Evolutionary conservation across 2,888 invertebrate species (phyloP), one percentile per base, ranked within the genome.

Genomic region (Neocrepidodera transversa): DNA sequence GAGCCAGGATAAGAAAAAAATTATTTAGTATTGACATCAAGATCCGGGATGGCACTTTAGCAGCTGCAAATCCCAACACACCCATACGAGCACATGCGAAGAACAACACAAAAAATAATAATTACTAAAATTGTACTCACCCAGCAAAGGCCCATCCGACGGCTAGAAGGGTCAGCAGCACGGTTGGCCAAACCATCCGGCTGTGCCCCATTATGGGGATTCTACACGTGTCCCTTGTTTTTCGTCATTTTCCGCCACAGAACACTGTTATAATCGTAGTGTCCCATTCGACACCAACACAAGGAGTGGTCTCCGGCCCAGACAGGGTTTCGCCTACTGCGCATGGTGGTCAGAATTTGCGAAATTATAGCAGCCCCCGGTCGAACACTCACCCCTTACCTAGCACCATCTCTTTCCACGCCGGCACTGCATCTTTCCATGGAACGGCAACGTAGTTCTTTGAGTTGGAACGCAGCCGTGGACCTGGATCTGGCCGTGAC

Each of bases 141-240:
- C 81, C 82, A 76, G 82, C 81, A 71, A 76, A 79, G 72, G 79
- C 79, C 76, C 74, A 75, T 63, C 72, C 72, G 56, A 77, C 71
- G 78, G 83, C 83, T 77, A 62, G 14, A 13, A 86, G 82, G 81
- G 83, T 83, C 81, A 86, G 82, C 78, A 72, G 71, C 71, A 64
- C 70, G 71, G 71, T 82, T 78, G 79, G 79, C 82, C 71, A 84
- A 81, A 82, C 84, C 76, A 77, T 74, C 76, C 83, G 82, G 84
- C 85, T 76, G 76, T 74, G 76, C 78, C 77, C 78, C 78, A 78
- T 78, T 72, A 78, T 76, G 78, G 79, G 78, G 79, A 78, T 76
- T 77, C 78, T 79, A 79, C 78, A 80, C 81, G 79, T 79, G 80
- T 78, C 78, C 79, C 77, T 77, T 77, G 51, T 54, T 61, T 58